phyloP scores from a whole-genome alignment of 2,113 vertebrate genomes.

The Eclectus roratus region DNA sequence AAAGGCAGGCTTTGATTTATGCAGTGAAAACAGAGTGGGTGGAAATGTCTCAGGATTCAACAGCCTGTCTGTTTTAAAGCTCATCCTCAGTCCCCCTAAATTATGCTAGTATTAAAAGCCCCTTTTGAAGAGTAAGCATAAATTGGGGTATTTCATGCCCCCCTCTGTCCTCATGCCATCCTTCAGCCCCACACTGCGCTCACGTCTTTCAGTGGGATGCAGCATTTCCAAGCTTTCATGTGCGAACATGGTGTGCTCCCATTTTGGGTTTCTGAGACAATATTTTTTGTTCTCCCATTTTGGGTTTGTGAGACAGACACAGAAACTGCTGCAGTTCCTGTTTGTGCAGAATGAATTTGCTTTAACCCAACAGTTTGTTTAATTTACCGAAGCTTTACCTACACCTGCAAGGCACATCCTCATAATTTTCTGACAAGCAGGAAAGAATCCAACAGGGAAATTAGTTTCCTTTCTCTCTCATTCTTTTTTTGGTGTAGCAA shows the following conservation, averaged over 20 bases:
- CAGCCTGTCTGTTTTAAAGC: slow-evolving; percentile 43
- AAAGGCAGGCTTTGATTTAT: slow-evolving; percentile 61
- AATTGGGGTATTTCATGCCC: not conserved
- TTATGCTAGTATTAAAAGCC: not conserved
- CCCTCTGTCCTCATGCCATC: fast-evolving
- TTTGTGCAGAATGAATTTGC: slow-evolving; percentile 32
- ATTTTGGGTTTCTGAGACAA: slow-evolving; percentile 1
- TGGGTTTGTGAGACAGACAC: slow-evolving; percentile 4
- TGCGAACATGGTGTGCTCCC: not conserved
- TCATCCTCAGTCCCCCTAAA: not conserved
- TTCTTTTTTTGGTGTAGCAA: slow-evolving; percentile 22
- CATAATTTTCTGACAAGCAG: slow-evolving; percentile 4
- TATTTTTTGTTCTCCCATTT: slow-evolving; percentile 19
- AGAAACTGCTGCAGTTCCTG: slow-evolving; percentile 33
- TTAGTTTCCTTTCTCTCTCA: slow-evolving; percentile 4
- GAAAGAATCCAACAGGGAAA: slow-evolving; percentile 40
- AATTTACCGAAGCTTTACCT: slow-evolving; percentile 31
- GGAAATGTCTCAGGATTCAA: slow-evolving; percentile 53
- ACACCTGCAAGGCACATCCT: slow-evolving; percentile 58
- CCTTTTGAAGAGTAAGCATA: not conserved
- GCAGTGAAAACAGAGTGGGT: slow-evolving; percentile 52
- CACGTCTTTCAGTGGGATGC: not conserved
- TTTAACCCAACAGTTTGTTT: slow-evolving; percentile 32
- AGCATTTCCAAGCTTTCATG: slow-evolving; percentile 7
- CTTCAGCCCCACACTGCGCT: not conserved